Evolutionary conservation across 2,113 vertebrate species (phyloP).

Genomic region (Regulus satrapa): DNA sequence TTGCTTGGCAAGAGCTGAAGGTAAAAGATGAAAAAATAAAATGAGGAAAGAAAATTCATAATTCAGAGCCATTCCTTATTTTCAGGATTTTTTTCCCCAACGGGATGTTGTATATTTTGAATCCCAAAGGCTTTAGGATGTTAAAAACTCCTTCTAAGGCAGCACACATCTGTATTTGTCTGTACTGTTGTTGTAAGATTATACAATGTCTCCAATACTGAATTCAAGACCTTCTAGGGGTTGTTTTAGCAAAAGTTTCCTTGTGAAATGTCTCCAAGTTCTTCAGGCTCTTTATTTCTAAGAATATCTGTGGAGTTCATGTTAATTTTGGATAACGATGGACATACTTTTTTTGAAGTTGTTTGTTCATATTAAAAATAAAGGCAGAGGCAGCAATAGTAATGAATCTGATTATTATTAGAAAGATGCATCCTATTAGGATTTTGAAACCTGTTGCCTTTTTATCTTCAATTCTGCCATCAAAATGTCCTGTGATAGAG

Average conservation of each 20-base stretch:
- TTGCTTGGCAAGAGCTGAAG: neutral
- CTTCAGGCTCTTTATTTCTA: neutral
- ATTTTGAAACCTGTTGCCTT: neutral
- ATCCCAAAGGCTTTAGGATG: neutral
- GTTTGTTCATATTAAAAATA: neutral
- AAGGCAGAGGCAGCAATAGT: neutral
- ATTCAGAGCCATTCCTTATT: neutral
- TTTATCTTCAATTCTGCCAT: neutral
- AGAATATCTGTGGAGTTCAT: neutral
- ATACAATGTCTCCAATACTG: neutral
- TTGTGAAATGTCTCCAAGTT: neutral
- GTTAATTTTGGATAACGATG: neutral
- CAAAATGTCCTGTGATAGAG: neutral
- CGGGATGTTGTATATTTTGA: neutral
- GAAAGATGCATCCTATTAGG: neutral
- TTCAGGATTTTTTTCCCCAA: neutral
- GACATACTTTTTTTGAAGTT: neutral
- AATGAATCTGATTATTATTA: neutral
- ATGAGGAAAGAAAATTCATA: neutral
- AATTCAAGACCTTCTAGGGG: neutral
- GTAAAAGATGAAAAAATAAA: neutral
- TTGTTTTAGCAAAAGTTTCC: neutral
- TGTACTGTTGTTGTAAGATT: neutral
- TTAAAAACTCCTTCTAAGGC: neutral
- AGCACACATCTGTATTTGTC: neutral